Base-by-base conservation (phyloP, 2,888 invertebrate species). In the Cephus pygmeus region DNA sequence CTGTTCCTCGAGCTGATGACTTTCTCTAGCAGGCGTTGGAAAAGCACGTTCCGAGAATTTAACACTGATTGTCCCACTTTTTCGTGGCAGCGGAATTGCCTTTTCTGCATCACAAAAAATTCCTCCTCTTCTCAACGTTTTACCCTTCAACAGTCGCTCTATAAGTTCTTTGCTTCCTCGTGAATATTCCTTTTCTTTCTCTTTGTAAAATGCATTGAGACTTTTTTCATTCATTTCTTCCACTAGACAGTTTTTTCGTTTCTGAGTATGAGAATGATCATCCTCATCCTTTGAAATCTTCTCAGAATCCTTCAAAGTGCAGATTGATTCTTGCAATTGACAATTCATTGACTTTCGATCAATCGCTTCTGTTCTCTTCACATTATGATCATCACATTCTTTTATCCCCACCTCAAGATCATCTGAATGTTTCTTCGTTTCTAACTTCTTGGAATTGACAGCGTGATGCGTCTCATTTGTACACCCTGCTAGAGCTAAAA, bases 21-120 rank as follows among this genome's bases (percentile, higher is more conserved):
- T 96, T 90, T 97, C 96, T 80, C 97, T 92, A 76, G 95, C 95
- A 0, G 97, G 97, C 1, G 97, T 97, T 1, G 96, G 95, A 88
- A 98, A 97, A 34, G 93, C 93, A 77, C 97, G 92, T 12, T 94
- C 94, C 0, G 97, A 96, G 87, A 97, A 97, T 40, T 92, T 93
- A 12, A 97, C 94, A 82, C 93, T 92, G 76, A 97, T 93, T 69
- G 92, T 92, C 11, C 93, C 93, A 34, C 91, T 88, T 84, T 93
- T 91, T 84, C 97, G 93, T 15, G 94, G 92, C 79, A 92, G 91
- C 4, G 95, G 95, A 76, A 94, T 83, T 31, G 92, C 91, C 78
- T 92, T 91, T 69, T 90, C 91, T 1, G 91, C 88, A 31, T 87
- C 85, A 30, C 86, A 85, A 73, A 88, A 87, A 79, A 86, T 87